Percentiles rank a stretch among this genome's conserved stretches.
Conservation (phyloP, 2,797 vertebrate genomes). For the Fringilla coelebs region DNA sequence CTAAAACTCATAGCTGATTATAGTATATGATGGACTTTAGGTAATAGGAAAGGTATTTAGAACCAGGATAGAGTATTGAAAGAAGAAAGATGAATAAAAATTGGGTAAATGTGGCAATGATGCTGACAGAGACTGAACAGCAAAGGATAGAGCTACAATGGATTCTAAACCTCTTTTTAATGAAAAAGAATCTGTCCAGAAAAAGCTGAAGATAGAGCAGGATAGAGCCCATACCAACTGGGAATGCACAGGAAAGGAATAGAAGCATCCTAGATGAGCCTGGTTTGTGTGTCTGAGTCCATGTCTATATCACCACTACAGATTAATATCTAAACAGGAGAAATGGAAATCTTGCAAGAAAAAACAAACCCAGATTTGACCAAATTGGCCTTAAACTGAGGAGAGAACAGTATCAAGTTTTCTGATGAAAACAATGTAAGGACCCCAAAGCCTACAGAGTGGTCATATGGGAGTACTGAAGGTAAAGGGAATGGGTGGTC, state of each 20-base stretch:
- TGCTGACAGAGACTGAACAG: not conserved
- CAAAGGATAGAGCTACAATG: not conserved
- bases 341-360: not conserved
- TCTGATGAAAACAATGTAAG: not conserved
- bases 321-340: rapidly evolving
- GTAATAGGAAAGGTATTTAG: not conserved
- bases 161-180: not conserved
- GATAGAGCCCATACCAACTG: no score
- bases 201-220: not conserved
- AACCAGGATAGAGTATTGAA: not conserved
- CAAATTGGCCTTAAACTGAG: not conserved
- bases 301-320: not conserved
- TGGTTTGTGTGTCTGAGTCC: rapidly evolving
- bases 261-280: not conserved
- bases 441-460: not conserved
- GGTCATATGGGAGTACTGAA: not conserved
- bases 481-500: not conserved
- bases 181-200: not conserved
- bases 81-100: not conserved
- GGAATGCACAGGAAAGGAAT: not conserved
- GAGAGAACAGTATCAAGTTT: not conserved
- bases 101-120: not conserved
- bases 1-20: not conserved
- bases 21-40: not conserved
- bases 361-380: not conserved